Evolutionary conservation across 2,113 vertebrate species (phyloP), one percentile per base, ranked within the genome.

Genomic region (Neodontobutis hainanensis): DNA sequence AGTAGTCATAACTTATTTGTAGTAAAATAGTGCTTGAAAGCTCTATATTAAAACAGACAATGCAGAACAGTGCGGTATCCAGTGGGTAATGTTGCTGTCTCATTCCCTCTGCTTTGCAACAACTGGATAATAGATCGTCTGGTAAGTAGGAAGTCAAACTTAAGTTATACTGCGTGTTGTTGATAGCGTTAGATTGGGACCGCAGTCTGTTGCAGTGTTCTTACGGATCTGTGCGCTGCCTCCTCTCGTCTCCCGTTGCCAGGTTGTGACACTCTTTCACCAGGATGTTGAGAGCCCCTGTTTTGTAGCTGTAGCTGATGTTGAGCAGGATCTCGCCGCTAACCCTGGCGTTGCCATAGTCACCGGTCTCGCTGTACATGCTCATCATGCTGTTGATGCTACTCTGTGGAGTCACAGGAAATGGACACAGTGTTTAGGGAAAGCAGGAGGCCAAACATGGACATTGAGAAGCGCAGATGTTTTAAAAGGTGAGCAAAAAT

Each of bases 301-400:
- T 99, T 92, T 95, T 97, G 92, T 97, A 98, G 93, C 94, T 94
- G 90, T 99, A 99, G 89, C 51, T 95, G 91, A 98, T 93, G 43
- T 83, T 94, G 42, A 99, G 92, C 69, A 95, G 94, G 84, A 99
- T 95, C 91, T 98, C 97, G 0, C 97, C 97, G 1, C 94, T 96
- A 89, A 99, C 93, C 75, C 93, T 93, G 81, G 95, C 91, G 27
- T 95, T 95, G 78, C 95, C 95, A 90, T 97, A 98, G 93, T 98
- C 96, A 74, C 97, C 96, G 0, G 95, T 96, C 89, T 99, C 97
- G 77, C 97, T 99, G 72, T 98, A 98, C 61, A 97, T 94, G 64
- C 96, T 98, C 91, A 93, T 92, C 94, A 94, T 95, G 85, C 97
- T 99, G 91, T 95, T 97, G 66, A 99, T 95, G 82, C 97, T 99